Base-by-base conservation (phyloP, 2,888 invertebrate genomes). In the Biston betularia region DNA sequence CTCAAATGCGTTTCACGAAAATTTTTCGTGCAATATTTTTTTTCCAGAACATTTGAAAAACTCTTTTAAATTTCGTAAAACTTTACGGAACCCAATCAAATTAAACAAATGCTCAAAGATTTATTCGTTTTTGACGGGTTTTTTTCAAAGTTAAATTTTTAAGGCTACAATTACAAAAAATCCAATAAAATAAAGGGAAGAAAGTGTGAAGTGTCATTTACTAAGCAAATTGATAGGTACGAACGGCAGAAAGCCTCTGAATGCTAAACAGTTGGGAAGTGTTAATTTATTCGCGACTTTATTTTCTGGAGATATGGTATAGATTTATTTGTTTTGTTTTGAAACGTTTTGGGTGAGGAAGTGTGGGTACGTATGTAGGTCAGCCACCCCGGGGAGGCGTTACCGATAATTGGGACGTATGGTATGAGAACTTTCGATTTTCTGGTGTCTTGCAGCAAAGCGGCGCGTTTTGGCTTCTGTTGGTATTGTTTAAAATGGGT, bases 211-310 rank as follows among this genome's bases (percentile, higher is more conserved):
- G 78, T 74, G 70, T 54, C 48, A 53, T 66, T 77, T 82, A 78
- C 78, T 80, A 79, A 76, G 75, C 75, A 78, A 82, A 81, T 81
- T 83, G 82, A 82, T 84, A 80, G 80, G 77, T 77, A 77, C 75
- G 73, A 76, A 79, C 75, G 75, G 76, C 79, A 79, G 79, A 80
- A 79, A 75, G 77, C 76, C 75, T 72, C 77, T 77, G 78, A 82
- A 82, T 82, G 80, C 80, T 79, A 83, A 80, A 79, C 77, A 72
- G 71, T 48, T 24, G 49, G 49, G 46, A 56, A 40, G 53, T 66
- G 57, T 78, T 75, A 55, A 60, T 61, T 63, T 60, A 58, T 54
- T 65, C 63, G 72, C 70, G 72, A 69, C 76, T 75, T 77, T 85
- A 81, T 75, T 45, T 0, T 45, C 59, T 74, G 70, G 40, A 11